Base-by-base conservation (phyloP, 2,113 vertebrate species). In the Arothron firmamentum region DNA sequence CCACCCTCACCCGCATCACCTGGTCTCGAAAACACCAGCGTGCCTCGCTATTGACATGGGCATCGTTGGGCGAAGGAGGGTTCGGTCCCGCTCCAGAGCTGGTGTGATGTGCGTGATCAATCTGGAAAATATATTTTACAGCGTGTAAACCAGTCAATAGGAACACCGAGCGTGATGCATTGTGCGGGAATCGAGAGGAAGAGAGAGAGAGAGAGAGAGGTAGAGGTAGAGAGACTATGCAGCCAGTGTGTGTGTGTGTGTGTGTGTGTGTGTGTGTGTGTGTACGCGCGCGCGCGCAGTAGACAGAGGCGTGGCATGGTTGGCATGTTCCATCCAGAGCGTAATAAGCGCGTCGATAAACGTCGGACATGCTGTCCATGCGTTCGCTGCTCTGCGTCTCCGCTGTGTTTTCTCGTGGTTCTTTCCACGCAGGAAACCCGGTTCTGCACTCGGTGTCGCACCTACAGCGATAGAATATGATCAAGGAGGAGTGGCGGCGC, bases 61-160 rank as follows among this genome's bases (percentile, higher is more conserved):
- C 81, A 87, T 82, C 85, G 78, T 80, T 83, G 75, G 82, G 85
- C 77, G 25, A 84, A 82, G 6, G 85, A 87, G 86, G 85, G 83
- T 83, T 80, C 74, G 79, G 59, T 56, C 69, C 73, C 70, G 75
- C 83, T 84, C 84, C 78, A 70, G 87, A 89, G 79, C 75, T 75
- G 90, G 84, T 82, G 80, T 89, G 86, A 79, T 84, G 88, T 88
- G 90, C 90, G 83, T 90, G 88, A 92, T 91, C 92, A 91, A 90
- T 90, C 78, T 70, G 83, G 88, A 58, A 70, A 89, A 87, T 91
- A 88, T 90, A 89, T 90, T 90, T 83, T 91, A 88, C 88, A 87
- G 90, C 85, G 87, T 92, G 89, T 85, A 87, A 83, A 79, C 86
- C 87, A 85, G 65, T 66, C 84, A 84, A 87, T 85, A 86, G 81